Evolutionary conservation across 2,113 vertebrate species (phyloP).

Genomic region (Numenius arquata): DNA sequence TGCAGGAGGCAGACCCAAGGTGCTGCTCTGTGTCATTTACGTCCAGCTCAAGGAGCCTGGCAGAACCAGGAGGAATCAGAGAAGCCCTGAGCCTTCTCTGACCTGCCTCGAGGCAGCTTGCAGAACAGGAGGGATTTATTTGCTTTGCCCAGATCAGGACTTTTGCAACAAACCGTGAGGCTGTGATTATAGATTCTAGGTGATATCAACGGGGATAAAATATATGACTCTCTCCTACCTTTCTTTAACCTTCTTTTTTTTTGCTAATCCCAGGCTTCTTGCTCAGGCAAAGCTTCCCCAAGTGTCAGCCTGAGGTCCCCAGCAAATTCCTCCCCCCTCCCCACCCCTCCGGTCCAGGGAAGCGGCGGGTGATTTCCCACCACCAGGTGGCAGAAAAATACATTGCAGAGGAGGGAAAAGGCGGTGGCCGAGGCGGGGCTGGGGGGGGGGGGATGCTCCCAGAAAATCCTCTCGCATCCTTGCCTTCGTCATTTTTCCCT

Average conservation of each 20-base stretch:
- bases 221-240: fast-evolving
- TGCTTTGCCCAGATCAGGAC: neutral
- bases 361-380: neutral
- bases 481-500: neutral
- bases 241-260: neutral
- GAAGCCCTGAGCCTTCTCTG: neutral
- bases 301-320: neutral
- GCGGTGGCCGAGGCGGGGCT: fast-evolving
- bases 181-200: neutral
- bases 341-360: neutral
- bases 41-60: neutral
- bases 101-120: neutral
- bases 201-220: neutral
- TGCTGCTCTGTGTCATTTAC: neutral
- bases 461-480: fast-evolving
- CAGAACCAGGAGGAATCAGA: neutral
- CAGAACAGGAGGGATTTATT: neutral
- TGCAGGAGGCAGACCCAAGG: neutral
- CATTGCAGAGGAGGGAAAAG: neutral
- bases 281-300: neutral
- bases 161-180: fast-evolving
- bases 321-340: no score
- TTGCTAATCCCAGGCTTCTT: neutral
- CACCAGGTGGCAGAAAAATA: constrained; percentile 35
- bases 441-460: fast-evolving